Evolutionary conservation across 35 echinoderm and acorn worm genomes (phyloP).

Genomic region (Holothuria glaberrima): DNA sequence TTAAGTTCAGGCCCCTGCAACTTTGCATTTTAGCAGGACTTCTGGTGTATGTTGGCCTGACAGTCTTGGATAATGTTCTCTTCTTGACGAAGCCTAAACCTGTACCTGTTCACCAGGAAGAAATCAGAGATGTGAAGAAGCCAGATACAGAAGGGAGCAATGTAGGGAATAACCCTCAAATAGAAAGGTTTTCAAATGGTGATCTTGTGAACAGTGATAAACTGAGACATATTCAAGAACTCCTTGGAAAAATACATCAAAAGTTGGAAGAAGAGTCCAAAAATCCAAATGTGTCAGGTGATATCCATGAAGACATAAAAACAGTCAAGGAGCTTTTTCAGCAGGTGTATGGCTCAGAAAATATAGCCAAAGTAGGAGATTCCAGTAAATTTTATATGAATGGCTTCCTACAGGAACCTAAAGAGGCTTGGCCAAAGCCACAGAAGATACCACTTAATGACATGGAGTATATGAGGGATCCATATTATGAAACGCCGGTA

Average conservation of each 20-base stretch:
- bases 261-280: conserved; percentile 2
- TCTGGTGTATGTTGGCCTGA: not conserved
- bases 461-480: conserved; percentile 38
- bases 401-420: conserved; percentile 44
- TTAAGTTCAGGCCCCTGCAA: conserved; percentile 46
- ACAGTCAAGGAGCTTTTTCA: conserved; percentile 39
- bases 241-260: conserved; percentile 20
- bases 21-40: conserved; percentile 48
- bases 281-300: conserved; percentile 10
- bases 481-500: not conserved
- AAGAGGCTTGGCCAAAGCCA: not conserved
- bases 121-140: not conserved
- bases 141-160: not conserved
- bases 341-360: conserved; percentile 36
- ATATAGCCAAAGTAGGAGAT: conserved; percentile 22
- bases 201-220: not conserved
- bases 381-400: conserved; percentile 42
- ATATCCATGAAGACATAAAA: conserved; percentile 33
- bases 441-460: conserved; percentile 39
- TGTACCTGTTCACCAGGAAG: not conserved
- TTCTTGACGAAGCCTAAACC: conserved; percentile 1
- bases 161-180: not conserved
- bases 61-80: not conserved
- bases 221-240: conserved; percentile 16
- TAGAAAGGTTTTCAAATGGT: not conserved